phyloP scores from a whole-genome alignment of 2,888 invertebrate genomes.

The Crocallis elinguaria region DNA sequence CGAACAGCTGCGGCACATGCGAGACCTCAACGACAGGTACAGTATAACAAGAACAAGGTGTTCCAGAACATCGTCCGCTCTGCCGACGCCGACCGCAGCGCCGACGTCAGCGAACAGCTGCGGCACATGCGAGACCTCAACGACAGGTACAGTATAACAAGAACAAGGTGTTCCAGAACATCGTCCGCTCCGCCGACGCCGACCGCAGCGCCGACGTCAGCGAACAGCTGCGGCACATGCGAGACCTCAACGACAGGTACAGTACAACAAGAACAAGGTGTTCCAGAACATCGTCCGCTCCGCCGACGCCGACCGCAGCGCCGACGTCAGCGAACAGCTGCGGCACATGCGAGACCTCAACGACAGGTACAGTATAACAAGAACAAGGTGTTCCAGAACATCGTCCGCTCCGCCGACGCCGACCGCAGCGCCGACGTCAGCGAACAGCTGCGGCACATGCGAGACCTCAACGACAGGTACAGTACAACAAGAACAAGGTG shows the following conservation, averaged over 20 bases:
- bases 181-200: conserved; percentile 90
- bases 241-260: conserved; percentile 90
- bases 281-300: conserved; percentile 93
- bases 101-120: conserved; percentile 89
- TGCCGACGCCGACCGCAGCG: conserved; percentile 89
- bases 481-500: too few species aligned
- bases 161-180: conserved; percentile 95
- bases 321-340: conserved; percentile 89
- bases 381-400: too few species aligned
- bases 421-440: too few species aligned
- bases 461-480: too few species aligned
- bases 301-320: conserved; percentile 89
- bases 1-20: conserved; percentile 89
- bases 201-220: conserved; percentile 90
- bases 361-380: conserved; percentile 81
- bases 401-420: too few species aligned
- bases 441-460: too few species aligned
- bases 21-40: conserved; percentile 90
- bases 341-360: conserved; percentile 91
- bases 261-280: conserved; percentile 95
- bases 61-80: conserved; percentile 93
- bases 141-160: conserved; percentile 90
- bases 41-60: conserved; percentile 95
- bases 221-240: conserved; percentile 89
- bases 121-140: conserved; percentile 91